Evolutionary conservation across 2,888 invertebrate genomes (phyloP), one percentile per base, ranked within the genome.

Genomic region (Pyrrhosoma nymphula): DNA sequence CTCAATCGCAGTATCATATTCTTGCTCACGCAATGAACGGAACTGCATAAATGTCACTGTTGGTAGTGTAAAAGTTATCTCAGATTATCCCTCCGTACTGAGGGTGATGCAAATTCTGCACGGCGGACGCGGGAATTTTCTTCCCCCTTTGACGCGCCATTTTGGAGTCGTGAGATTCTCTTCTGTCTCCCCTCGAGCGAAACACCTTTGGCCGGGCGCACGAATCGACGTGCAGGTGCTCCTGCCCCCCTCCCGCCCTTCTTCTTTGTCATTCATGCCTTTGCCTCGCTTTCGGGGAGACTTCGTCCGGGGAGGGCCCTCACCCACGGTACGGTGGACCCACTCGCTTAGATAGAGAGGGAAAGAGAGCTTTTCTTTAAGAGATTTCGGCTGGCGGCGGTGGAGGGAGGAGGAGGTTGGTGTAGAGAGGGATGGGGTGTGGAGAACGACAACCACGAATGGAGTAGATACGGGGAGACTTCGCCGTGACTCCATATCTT

Each of bases 401-500:
- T 3, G 69, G 26, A 69, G 69, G 26, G 30, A n/a, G 30, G 82
- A 16, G 4, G 82, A 82, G 82, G 47, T 47, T 47, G 35, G 12
- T 3, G 69, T 0, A 69, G 47, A 47, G 47, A 69, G n/a, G n/a
- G 69, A 69, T 0, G n/a, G 69, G 35, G 26, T 35, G 26, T n/a
- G n/a, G 16, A 35, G n/a, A 30, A 35, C 30, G 35, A 18, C 23
- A 30, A 18, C 16, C 82, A 26, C 82, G 35, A 30, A 35, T 16
- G 30, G 35, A 82, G 82, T 69, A 60, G 60, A 60, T 60, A 69
- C 60, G 69, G 69, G 0, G 18, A 69, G 69, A 26, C 18, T 47
- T 47, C 69, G 82, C 82, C 82, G 82, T 82, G 82, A 82, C 82
- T 82, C 82, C 82, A 82, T 82, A 82, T 82, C 82, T 30, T 82